phyloP scores from a whole-genome alignment of 2,888 invertebrate species.

The Nysson spinosus region DNA sequence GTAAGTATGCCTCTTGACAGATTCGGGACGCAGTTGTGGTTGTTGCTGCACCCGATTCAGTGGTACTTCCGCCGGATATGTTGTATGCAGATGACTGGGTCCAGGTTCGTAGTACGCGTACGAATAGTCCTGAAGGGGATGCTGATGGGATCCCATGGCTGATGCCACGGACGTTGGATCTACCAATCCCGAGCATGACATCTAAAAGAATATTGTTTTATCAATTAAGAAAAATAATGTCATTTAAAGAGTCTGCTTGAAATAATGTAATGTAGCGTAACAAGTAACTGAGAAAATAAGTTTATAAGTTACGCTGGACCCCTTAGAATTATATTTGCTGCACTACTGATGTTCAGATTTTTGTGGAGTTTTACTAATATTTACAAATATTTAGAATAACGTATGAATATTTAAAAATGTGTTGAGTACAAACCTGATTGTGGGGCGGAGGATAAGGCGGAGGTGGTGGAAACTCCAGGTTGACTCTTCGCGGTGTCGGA shows the following conservation, averaged over 20 bases:
- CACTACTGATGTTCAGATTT: too few relatives aligned
- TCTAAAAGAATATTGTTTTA: conserved; percentile 35
- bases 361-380: too few relatives aligned
- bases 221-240: too few relatives aligned
- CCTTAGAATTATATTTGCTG: too few relatives aligned
- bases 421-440: conserved; percentile 58
- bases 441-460: conserved; percentile 84
- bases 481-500: conserved; percentile 68
- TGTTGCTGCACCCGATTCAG: conserved; percentile 74
- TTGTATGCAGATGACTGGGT: conserved; percentile 81
- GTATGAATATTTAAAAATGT: background rate
- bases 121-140: conserved; percentile 82
- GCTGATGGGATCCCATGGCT: conserved; percentile 49
- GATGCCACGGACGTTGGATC: conserved; percentile 47
- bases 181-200: conserved; percentile 42
- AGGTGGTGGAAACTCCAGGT: conserved; percentile 87
- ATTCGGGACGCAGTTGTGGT: conserved; percentile 51
- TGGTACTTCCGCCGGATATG: conserved; percentile 81
- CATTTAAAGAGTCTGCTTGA: too few relatives aligned
- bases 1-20: conserved; percentile 82
- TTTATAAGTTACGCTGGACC: too few relatives aligned
- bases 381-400: too few relatives aligned
- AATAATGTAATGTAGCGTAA: too few relatives aligned
- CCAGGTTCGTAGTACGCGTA: conserved; percentile 90
- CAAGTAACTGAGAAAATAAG: too few relatives aligned